Percentiles rank a stretch among this genome's conserved stretches.
Conservation (phyloP, 2,888 invertebrate genomes). For the Mythimna lalbum region DNA sequence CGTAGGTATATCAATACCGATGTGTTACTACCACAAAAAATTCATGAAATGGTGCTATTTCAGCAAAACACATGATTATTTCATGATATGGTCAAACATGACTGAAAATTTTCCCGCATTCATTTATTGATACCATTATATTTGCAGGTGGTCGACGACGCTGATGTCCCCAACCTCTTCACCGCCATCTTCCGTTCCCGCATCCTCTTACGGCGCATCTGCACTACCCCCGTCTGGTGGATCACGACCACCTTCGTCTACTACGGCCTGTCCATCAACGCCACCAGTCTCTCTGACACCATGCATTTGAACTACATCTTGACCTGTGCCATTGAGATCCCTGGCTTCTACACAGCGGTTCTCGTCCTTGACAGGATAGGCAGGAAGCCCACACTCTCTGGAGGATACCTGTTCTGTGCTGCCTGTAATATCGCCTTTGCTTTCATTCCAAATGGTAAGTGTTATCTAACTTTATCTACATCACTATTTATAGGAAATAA, state of each 20-base stretch:
- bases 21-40: too few species aligned
- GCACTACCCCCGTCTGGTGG: slow-evolving; percentile 94
- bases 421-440: slow-evolving; percentile 82
- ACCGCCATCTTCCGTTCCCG: slow-evolving; percentile 85
- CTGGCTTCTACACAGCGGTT: slow-evolving; percentile 92
- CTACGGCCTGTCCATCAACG: slow-evolving; percentile 95
- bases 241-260: slow-evolving; percentile 94
- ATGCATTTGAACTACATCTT: slow-evolving; percentile 94
- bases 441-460: slow-evolving; percentile 89
- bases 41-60: too few species aligned
- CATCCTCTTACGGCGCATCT: slow-evolving; percentile 89
- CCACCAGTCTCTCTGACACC: slow-evolving; percentile 93
- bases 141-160: slow-evolving; percentile 46
- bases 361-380: slow-evolving; percentile 92
- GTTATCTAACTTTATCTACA: neutral
- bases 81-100: too few species aligned
- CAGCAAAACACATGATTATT: too few species aligned
- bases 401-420: slow-evolving; percentile 91
- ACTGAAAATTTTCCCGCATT: too few species aligned
- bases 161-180: slow-evolving; percentile 65
- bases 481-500: too few species aligned
- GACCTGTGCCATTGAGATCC: slow-evolving; percentile 92
- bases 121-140: neutral
- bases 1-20: too few species aligned
- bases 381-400: slow-evolving; percentile 90